Evolutionary conservation across 2,797 vertebrate species (phyloP).

Genomic region (Saxicola maurus): DNA sequence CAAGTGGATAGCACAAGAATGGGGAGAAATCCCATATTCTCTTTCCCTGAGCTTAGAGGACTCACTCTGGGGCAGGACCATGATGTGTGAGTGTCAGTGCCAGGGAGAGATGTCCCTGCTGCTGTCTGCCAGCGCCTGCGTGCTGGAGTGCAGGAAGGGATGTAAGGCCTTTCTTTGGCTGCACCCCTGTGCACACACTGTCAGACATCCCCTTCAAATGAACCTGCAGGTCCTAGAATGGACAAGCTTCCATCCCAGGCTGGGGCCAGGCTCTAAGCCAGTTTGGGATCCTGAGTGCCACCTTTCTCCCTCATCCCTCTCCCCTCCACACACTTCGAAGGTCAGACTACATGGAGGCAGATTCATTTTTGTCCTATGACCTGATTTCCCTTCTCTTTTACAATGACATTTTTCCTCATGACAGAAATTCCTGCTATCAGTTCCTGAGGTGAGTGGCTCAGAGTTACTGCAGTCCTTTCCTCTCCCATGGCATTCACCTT

Average conservation of each 20-base stretch:
- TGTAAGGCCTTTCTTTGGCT: not conserved
- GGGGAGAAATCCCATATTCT: not conserved
- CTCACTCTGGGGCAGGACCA: not conserved
- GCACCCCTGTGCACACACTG: not conserved
- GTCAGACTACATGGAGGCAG: not conserved
- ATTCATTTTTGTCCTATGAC: not conserved
- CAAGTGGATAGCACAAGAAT: rapidly evolving
- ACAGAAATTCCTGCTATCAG: not conserved
- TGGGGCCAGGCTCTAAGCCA: not conserved
- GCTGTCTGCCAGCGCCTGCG: rapidly evolving
- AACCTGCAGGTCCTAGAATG: not conserved
- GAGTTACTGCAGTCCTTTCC: not conserved
- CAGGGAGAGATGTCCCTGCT: not conserved
- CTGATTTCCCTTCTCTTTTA: not conserved
- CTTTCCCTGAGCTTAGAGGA: not conserved
- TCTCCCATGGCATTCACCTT: not conserved
- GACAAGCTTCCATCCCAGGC: not conserved
- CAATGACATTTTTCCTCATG: not conserved
- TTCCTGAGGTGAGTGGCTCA: not conserved
- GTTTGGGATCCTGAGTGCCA: not conserved
- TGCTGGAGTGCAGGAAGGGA: not conserved
- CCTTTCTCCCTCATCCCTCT: not conserved
- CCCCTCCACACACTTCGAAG: not conserved
- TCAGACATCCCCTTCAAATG: not conserved
- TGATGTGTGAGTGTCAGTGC: not conserved